Conservation (phyloP, 2,797 vertebrate genomes). For the Enteromius argenteus region DNA sequence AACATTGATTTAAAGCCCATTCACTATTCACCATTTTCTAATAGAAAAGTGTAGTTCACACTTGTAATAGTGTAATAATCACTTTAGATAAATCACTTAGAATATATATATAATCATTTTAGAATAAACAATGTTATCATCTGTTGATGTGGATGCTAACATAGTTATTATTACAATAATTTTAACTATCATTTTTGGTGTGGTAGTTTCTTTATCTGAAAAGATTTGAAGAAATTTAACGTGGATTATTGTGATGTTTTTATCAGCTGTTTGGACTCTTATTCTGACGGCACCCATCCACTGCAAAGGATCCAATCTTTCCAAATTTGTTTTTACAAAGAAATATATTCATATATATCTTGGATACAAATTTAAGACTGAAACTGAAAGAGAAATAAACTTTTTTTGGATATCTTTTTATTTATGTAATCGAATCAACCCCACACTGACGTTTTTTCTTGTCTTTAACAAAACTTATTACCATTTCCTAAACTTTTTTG, state of each 20-base stretch:
- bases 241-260: not conserved
- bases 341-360: too few species aligned
- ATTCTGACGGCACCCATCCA: not conserved
- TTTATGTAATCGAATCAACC: too few species aligned
- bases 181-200: not conserved
- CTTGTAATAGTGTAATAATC: too few species aligned
- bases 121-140: too few species aligned
- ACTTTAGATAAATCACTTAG: too few species aligned
- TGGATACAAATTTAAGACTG: not conserved
- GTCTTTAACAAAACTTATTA: not conserved
- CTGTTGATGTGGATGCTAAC: too few species aligned
- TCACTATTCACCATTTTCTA: too few species aligned
- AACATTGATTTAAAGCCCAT: not conserved
- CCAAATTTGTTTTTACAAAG: too few species aligned
- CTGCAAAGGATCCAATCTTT: not conserved
- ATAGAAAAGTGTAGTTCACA: too few species aligned
- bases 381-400: not conserved
- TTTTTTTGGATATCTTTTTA: not conserved
- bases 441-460: too few species aligned
- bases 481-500: not conserved
- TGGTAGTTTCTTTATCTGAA: not conserved
- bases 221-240: not conserved
- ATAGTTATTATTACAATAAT: too few species aligned
- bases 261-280: not conserved
- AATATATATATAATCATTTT: too few species aligned